Evolutionary conservation across 2,888 invertebrate species (phyloP), one percentile per base, ranked within the genome.

Genomic region (Sycophila texana): DNA sequence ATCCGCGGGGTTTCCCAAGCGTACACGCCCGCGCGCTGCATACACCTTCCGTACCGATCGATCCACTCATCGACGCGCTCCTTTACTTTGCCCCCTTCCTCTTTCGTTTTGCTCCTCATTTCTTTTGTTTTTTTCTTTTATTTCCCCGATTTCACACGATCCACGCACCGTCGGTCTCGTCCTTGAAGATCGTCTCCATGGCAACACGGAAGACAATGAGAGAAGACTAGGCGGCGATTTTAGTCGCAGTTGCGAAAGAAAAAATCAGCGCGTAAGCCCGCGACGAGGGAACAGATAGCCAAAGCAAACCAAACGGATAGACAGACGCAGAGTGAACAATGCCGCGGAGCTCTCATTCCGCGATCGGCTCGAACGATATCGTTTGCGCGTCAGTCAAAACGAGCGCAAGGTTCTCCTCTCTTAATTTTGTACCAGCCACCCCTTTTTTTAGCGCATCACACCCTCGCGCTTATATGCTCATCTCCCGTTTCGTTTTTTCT

Each of bases 261-360:
- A 65, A 39, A 39, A 39, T 39, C 7, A 39, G 39, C 39, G 39
- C 39, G 39, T 10, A 7, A 58, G 18, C 18, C 20, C n/a, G 66
- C 66, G 49, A 49, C 20, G 66, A 22, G 22, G 18, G 47, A 66
- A 66, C n/a, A 39, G 39, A 66, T 66, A 30, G 26, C 53, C 39
- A 68, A 47, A 60, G 20, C 26, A 85, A 89, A 89, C 90, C 89
- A 90, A 90, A 90, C 89, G 88, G 90, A 90, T 90, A 89, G 90
- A 90, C 90, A 88, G 86, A 87, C 85, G 86, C 89, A 88, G 86
- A 86, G 83, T 79, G 39, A 74, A 74, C 57, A 63, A 71, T 61
- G 63, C 66, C 70, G 63, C 22, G 58, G 22, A 65, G 66, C 22
- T 49, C 58, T 49, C 58, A 47, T 60, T 74, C 49, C 74, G 78